Percentiles rank a stretch among this genome's conserved stretches.
These are phyloP conservation scores for Spinus olivaceus DNA, from an alignment of 2,797 vertebrate species.

Conservation along the genomic window DNA sequence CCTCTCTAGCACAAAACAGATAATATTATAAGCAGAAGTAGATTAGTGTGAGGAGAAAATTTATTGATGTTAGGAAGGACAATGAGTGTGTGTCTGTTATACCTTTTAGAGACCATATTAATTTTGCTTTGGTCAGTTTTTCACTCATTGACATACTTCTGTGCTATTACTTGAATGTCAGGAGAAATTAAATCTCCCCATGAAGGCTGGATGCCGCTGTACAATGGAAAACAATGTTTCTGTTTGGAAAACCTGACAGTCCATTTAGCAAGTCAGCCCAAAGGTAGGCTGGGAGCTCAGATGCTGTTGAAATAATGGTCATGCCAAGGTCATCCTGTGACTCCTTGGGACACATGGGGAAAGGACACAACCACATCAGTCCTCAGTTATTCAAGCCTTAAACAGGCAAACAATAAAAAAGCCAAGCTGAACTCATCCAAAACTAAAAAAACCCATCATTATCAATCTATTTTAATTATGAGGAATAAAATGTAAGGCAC, in stretches of 20 bases:
- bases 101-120: not conserved
- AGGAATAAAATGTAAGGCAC: not conserved
- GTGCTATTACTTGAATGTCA: not conserved
- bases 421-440: not conserved
- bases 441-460: not conserved
- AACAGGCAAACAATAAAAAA: not conserved
- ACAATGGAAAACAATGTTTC: not conserved
- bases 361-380: not conserved
- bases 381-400: not conserved
- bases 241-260: not conserved
- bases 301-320: not conserved
- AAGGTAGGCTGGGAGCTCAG: not conserved
- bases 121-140: not conserved
- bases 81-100: not conserved
- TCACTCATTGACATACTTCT: not conserved
- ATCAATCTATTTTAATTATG: not conserved
- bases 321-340: not conserved
- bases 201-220: not conserved
- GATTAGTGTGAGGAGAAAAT: not conserved
- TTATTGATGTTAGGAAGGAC: not conserved
- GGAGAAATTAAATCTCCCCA: not conserved
- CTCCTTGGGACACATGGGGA: not conserved
- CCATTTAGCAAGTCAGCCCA: not conserved
- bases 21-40: conserved; percentile 50
- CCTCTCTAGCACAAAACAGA: conserved; percentile 44